Percentiles rank a stretch among this genome's conserved stretches.
Evolutionary conservation across 2,888 invertebrate genomes (phyloP).

Genomic region (Plebejus argus): DNA sequence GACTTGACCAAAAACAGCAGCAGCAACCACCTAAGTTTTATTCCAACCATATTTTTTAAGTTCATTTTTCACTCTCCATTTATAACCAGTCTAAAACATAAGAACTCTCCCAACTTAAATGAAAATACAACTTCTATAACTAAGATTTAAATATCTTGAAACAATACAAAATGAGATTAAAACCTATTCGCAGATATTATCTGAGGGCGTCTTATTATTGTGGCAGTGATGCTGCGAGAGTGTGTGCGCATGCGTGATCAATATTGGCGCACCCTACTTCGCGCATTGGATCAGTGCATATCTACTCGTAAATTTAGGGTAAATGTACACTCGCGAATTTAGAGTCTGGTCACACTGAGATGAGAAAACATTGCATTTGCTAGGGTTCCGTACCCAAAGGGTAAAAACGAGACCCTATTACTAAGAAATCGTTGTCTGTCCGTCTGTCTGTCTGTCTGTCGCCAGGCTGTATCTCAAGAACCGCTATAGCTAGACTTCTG

Average conservation of each 20-base stretch:
- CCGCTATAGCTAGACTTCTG: too few species aligned
- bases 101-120: neutral
- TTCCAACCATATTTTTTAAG: neutral
- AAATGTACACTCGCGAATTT: too few species aligned
- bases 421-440: too few species aligned
- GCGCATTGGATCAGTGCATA: slow-evolving; percentile 28
- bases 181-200: neutral
- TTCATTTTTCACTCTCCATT: neutral
- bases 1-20: slow-evolving; percentile 4
- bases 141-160: too few species aligned
- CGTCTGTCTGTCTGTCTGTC: too few species aligned
- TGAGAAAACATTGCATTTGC: too few species aligned
- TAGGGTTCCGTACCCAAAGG: too few species aligned
- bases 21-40: neutral
- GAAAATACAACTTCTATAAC: too few species aligned
- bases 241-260: slow-evolving; percentile 67
- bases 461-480: too few species aligned
- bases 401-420: too few species aligned
- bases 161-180: neutral
- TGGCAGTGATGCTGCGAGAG: slow-evolving; percentile 6
- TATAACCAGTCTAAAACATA: neutral
- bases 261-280: slow-evolving; percentile 48
- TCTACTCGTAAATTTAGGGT: neutral
- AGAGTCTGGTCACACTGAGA: too few species aligned
- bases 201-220: neutral